These are phyloP conservation scores for Xerus rutilus DNA, from an alignment of 2,797 vertebrate genomes.

Conservation along the genomic window DNA sequence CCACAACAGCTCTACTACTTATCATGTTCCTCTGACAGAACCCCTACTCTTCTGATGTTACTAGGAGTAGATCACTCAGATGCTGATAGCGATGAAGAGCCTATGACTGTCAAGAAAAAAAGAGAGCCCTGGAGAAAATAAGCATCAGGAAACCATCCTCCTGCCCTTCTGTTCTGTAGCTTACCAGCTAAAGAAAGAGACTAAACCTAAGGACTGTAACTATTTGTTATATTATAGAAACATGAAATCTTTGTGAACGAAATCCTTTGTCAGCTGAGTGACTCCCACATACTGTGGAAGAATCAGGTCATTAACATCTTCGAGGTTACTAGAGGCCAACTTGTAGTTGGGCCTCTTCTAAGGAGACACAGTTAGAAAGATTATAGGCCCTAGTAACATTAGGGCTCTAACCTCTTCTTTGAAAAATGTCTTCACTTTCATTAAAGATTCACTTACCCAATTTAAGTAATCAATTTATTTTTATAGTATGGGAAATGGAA, in stretches of 20 bases:
- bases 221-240: not conserved
- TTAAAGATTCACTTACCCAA: not conserved
- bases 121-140: not conserved
- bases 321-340: not conserved
- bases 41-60: not conserved
- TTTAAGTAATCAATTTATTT: not conserved
- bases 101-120: not conserved
- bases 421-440: not conserved
- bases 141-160: not conserved
- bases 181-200: not conserved
- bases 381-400: not conserved
- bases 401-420: not conserved
- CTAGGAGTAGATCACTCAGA: not conserved
- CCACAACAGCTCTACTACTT: not conserved
- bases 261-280: not conserved
- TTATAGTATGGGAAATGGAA: no score
- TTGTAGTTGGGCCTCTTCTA: not conserved
- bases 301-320: not conserved
- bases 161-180: not conserved
- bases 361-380: not conserved
- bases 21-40: not conserved
- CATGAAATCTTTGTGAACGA: not conserved
- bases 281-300: not conserved
- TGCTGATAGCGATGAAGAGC: not conserved
- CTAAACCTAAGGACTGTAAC: not conserved